Conservation (phyloP, 2,888 invertebrate species). For the Hydroisotoma schaefferi region DNA sequence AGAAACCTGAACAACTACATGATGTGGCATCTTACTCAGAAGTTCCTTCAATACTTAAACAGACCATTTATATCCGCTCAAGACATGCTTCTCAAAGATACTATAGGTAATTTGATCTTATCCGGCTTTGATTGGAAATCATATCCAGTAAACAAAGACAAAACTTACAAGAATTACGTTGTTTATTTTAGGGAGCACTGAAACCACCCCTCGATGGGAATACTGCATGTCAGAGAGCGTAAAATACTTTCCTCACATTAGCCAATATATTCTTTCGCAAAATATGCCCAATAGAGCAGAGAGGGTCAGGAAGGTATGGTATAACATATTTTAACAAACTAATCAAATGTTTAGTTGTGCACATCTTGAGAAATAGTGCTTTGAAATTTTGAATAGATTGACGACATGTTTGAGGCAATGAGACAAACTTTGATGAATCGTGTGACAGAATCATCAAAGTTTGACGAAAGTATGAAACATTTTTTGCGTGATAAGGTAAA, state of each 20-base stretch:
- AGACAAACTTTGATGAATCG: slow-evolving; percentile 47
- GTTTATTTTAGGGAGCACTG: slow-evolving; percentile 49
- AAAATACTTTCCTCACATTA: slow-evolving; percentile 56
- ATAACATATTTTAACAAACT: too few relatives aligned
- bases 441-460: slow-evolving; percentile 48
- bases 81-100: slow-evolving; percentile 48
- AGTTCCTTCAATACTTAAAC: slow-evolving; percentile 59
- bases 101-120: slow-evolving; percentile 47
- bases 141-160: not conserved
- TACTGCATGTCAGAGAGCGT: slow-evolving; percentile 56
- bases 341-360: too few relatives aligned
- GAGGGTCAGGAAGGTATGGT: slow-evolving; percentile 25
- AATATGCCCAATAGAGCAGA: slow-evolving; percentile 20
- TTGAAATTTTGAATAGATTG: slow-evolving; percentile 48
- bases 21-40: slow-evolving; percentile 59
- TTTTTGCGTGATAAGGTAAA: slow-evolving; percentile 53
- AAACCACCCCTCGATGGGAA: slow-evolving; percentile 55
- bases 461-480: slow-evolving; percentile 48
- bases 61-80: slow-evolving; percentile 51
- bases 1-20: slow-evolving; percentile 60
- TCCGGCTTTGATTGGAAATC: not conserved
- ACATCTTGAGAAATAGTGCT: too few relatives aligned
- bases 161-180: not conserved
- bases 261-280: slow-evolving; percentile 52
- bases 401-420: slow-evolving; percentile 50